phyloP scores from a whole-genome alignment of 2,888 invertebrate genomes.

The Nomada flava region DNA sequence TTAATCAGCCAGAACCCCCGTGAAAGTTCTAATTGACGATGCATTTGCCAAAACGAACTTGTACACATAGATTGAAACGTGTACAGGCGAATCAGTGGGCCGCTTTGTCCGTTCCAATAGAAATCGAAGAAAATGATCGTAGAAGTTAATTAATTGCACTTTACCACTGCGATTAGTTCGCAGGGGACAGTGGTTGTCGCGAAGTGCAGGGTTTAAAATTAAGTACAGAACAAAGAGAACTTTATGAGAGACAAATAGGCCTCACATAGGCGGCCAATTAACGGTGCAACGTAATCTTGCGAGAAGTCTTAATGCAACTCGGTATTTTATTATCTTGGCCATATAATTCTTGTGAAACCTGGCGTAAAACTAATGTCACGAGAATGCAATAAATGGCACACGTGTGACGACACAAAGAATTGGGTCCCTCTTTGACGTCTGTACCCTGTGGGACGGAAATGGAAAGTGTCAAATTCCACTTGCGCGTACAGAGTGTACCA shows the following conservation, averaged over 20 bases:
- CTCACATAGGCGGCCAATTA: neutral
- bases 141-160: neutral
- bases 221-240: slow-evolving; percentile 7
- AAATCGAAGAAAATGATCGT: too few relatives aligned
- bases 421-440: neutral
- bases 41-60: slow-evolving; percentile 3
- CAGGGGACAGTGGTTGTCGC: neutral
- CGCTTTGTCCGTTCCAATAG: neutral
- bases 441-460: neutral
- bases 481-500: neutral
- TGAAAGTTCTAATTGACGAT: slow-evolving; percentile 17
- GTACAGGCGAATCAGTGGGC: neutral
- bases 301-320: neutral
- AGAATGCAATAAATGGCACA: slow-evolving; percentile 17
- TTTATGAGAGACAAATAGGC: slow-evolving; percentile 13
- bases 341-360: slow-evolving; percentile 22
- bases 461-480: neutral
- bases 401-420: neutral
- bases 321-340: slow-evolving; percentile 5
- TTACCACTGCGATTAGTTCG: neutral
- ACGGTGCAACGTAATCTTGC: slow-evolving; percentile 6
- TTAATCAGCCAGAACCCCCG: slow-evolving; percentile 20
- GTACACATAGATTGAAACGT: neutral
- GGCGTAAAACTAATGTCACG: slow-evolving; percentile 7
- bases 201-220: neutral